Conservation (phyloP, 2,113 vertebrate species). For the Gymnarchus niloticus region DNA sequence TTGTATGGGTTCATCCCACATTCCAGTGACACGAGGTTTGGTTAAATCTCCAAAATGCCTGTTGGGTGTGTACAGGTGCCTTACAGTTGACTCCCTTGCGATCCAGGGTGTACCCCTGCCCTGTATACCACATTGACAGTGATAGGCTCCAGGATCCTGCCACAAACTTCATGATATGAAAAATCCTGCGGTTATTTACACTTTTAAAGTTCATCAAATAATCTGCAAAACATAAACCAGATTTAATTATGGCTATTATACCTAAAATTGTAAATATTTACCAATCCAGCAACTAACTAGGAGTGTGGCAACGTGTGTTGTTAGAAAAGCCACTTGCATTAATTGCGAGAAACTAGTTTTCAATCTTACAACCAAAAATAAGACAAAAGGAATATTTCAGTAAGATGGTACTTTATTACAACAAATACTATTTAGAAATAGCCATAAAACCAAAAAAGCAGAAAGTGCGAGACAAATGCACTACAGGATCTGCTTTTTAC, state of each 20-base stretch:
- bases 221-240: neutral
- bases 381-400: neutral
- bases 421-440: constrained; percentile 55
- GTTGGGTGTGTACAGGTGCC: neutral
- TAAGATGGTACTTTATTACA: constrained; percentile 55
- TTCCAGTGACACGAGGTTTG: too few relatives aligned
- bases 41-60: neutral
- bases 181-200: neutral
- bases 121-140: neutral
- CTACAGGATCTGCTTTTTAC: constrained; percentile 36
- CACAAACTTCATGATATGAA: neutral
- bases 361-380: neutral
- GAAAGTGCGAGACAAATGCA: constrained; percentile 31
- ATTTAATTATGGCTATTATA: neutral
- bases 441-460: constrained; percentile 52
- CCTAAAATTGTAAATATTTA: neutral
- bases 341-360: neutral
- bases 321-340: neutral
- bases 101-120: neutral
- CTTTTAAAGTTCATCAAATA: neutral
- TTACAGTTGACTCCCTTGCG: neutral
- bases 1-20: neutral
- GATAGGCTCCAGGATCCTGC: neutral
- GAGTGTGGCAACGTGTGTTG: neutral
- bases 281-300: neutral